Evolutionary conservation across 2,113 vertebrate species (phyloP), one percentile per base, ranked within the genome.

Genomic region (Tragulus kanchil): DNA sequence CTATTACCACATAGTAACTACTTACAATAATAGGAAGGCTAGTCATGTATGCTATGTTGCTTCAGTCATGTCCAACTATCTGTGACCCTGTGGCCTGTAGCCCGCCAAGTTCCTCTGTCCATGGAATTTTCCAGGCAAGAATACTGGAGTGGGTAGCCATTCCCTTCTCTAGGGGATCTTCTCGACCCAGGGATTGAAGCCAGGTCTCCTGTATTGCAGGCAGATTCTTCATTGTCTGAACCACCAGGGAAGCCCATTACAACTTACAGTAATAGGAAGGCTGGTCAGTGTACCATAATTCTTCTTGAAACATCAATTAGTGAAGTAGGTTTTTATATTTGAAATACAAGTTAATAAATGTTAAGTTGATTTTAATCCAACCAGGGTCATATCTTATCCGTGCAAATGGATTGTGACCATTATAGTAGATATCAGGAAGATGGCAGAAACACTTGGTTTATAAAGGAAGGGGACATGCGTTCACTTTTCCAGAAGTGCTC

Each of bases 321-420:
- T n/a, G 28, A 89, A 88, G 50, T 36, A 48, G 88, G 26, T 25
- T 90, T 96, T 88, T 90, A 75, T 54, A 48, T 48, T 36, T 95
- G 28, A 91, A 73, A 88, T 31, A n/a, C 50, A 71, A 69, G 2
- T 92, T 42, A 56, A 28, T 82, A 89, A 91, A 65, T 85, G 75
- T n/a, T 11, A 82, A 69, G 9, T 23, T 75, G n/a, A 3, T 83
- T 96, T 79, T 88, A 85, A 58, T 65, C 4, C 5, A 73, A 28
- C 6, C 6, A 64, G 3, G 12, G 1, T 86, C 13, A 28, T 71
- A 81, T 71, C 71, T 86, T 52, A 85, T 73, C 8, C 50, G 58
- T n/a, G 1, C 8, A 61, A 56, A 54, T 64, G 23, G 7, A 79
- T 78, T 79, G 3, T 28, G 26, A n/a, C 77, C 9, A 45, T 90